Evolutionary conservation across 2,888 invertebrate species (phyloP).

Genomic region (Pandemis corylana): DNA sequence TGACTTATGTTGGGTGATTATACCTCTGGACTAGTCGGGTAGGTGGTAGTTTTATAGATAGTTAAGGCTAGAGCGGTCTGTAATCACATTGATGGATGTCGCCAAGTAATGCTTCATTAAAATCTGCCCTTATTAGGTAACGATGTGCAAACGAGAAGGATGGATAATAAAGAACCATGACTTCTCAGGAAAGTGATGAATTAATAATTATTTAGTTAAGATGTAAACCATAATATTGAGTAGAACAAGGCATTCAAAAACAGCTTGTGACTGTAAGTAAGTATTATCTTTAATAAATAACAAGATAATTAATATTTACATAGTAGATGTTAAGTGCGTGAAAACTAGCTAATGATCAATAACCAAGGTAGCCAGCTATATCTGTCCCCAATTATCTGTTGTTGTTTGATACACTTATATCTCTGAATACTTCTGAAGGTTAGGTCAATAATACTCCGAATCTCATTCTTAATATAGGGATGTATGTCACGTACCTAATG

Average conservation of each 20-base stretch:
- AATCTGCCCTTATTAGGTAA: background rate
- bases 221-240: no score
- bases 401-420: constrained; percentile 39
- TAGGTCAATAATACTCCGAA: constrained; percentile 16
- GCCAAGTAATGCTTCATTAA: constrained; percentile 9
- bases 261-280: background rate
- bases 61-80: constrained; percentile 48
- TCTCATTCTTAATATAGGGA: constrained; percentile 8
- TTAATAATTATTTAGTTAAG: background rate
- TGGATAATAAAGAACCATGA: background rate
- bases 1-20: constrained; percentile 59
- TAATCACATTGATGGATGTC: constrained; percentile 60
- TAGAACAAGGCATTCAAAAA: no score
- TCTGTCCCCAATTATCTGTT: constrained; percentile 18
- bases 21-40: constrained; percentile 30
- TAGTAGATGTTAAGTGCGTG: background rate
- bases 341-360: background rate
- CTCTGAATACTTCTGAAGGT: constrained; percentile 49
- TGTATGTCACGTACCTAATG: background rate
- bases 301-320: no score
- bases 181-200: background rate
- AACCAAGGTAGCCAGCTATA: background rate
- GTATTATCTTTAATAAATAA: background rate
- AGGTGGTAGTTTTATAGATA: constrained; percentile 45
- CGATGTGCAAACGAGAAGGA: background rate